Conservation (phyloP, 2,888 invertebrate genomes). For the Cryptocephalus primarius region DNA sequence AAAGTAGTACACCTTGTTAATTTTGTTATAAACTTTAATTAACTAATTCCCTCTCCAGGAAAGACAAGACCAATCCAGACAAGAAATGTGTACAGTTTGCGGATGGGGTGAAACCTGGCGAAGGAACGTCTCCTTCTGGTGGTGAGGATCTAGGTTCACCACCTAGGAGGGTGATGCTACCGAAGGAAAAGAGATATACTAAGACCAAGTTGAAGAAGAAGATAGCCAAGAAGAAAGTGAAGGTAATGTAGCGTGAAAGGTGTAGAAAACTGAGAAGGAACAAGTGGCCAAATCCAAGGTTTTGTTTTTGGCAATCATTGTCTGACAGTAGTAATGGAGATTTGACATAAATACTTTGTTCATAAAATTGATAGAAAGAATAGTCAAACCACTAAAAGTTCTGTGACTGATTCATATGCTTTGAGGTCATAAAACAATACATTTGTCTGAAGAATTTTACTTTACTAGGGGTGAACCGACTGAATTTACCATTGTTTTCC, state of each 20-base stretch:
- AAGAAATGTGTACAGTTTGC: conserved; percentile 44
- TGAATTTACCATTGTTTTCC: too few species aligned
- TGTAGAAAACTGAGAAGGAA: neutral
- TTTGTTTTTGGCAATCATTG: too few species aligned
- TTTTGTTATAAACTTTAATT: too few species aligned
- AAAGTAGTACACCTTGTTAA: conserved; percentile 4
- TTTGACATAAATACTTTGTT: too few species aligned
- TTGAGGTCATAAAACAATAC: neutral
- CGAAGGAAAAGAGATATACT: conserved; percentile 42
- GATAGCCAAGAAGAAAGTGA: conserved; percentile 45
- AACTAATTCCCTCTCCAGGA: too few species aligned
- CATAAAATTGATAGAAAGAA: too few species aligned
- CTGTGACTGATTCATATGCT: neutral
- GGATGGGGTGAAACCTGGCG: conserved; percentile 49
- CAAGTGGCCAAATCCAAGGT: too few species aligned
- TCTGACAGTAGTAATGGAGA: too few species aligned
- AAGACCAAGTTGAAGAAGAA: conserved; percentile 41
- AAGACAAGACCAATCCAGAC: neutral
- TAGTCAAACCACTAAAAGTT: neutral
- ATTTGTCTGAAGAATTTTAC: neutral
- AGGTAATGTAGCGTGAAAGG: conserved; percentile 27
- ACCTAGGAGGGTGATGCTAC: conserved; percentile 41
- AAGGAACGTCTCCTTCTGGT: conserved; percentile 46
- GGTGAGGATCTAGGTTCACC: conserved; percentile 51
- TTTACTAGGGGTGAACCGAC: neutral